These are phyloP conservation scores for Acromyrmex echinatior DNA, from an alignment of 1,140 invertebrate species.

Conservation along the genomic window DNA sequence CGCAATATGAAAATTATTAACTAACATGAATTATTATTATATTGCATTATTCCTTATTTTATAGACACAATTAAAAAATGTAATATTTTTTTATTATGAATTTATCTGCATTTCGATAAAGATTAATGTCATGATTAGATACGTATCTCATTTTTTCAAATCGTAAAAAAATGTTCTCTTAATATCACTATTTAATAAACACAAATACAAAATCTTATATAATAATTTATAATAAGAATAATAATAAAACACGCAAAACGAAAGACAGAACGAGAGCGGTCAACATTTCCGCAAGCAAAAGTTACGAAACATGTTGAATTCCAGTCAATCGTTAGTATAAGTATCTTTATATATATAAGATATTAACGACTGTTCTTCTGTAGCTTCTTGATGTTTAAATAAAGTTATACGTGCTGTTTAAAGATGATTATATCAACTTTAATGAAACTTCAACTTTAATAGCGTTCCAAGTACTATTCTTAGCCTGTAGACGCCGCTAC, in stretches of 20 bases:
- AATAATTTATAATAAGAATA: constrained; percentile 4
- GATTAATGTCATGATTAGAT: background rate
- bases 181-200: constrained; percentile 18
- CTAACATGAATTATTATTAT: background rate
- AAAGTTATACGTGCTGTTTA: constrained; percentile 74
- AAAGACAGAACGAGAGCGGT: background rate
- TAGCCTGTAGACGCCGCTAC: constrained; percentile 16
- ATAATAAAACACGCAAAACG: constrained; percentile 8
- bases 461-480: constrained; percentile 36
- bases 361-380: constrained; percentile 72
- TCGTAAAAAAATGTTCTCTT: background rate
- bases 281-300: constrained; percentile 21
- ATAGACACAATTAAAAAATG: background rate
- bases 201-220: background rate
- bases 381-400: constrained; percentile 79
- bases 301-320: constrained; percentile 40
- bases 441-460: constrained; percentile 47
- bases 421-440: constrained; percentile 57
- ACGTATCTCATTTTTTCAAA: constrained; percentile 13
- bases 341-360: constrained; percentile 50
- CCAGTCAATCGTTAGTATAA: constrained; percentile 62
- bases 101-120: constrained; percentile 8
- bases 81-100: background rate
- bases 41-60: constrained; percentile 27
- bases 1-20: constrained; percentile 1